phyloP scores from a whole-genome alignment of 1,140 invertebrate genomes.

The Pseudomyrmex pallidus region DNA sequence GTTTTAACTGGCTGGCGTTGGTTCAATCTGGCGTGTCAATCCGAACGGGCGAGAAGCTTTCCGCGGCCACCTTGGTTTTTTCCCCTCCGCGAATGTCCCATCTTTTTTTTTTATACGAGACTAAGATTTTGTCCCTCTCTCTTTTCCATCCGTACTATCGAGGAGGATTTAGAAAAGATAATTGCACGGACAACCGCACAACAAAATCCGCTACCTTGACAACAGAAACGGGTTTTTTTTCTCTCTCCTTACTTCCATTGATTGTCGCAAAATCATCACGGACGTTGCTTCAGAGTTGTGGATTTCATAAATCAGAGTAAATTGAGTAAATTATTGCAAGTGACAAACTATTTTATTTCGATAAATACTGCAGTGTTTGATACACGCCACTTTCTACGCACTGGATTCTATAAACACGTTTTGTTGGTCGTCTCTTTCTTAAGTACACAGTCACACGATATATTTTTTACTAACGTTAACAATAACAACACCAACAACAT shows the following conservation, averaged over 20 bases:
- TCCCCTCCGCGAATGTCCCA: conserved; percentile 21
- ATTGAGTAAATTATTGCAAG: too few species aligned
- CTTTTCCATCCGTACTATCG: too few species aligned
- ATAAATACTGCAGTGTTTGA: background rate
- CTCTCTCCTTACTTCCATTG: background rate
- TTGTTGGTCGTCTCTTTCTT: background rate
- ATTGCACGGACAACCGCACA: background rate
- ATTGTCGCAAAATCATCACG: background rate
- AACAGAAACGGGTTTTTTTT: background rate
- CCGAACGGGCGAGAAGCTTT: conserved; percentile 39
- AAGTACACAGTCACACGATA: too few species aligned
- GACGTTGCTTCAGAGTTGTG: background rate
- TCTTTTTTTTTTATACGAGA: conserved; percentile 1
- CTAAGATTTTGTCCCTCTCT: background rate
- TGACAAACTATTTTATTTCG: conserved; percentile 29
- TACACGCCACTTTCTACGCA: background rate
- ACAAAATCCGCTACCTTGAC: background rate
- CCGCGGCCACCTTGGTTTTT: conserved; percentile 46
- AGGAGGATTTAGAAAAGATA: background rate
- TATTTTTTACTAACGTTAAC: too few species aligned
- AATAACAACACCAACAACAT: too few species aligned
- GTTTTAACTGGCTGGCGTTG: conserved; percentile 75
- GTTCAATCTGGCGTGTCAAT: conserved; percentile 70
- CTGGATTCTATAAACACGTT: background rate
- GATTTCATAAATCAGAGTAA: too few species aligned